Conservation (phyloP, 1,140 invertebrate genomes). For the Sycobia sp. region DNA sequence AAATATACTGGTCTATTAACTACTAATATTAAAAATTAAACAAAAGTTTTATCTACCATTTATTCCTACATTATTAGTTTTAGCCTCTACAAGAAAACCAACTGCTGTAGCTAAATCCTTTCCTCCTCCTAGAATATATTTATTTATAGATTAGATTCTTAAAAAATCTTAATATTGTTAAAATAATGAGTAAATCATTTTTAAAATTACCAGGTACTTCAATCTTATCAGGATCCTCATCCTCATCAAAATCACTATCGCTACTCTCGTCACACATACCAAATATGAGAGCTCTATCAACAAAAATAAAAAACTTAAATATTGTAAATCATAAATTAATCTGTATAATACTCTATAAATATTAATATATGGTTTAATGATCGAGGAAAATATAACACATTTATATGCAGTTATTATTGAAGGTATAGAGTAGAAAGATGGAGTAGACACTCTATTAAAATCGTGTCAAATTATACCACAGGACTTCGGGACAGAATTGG, state of each 20-base stretch:
- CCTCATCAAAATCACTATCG: slow-evolving; percentile 82
- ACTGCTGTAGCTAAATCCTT: slow-evolving; percentile 79
- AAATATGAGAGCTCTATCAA: too few relatives aligned
- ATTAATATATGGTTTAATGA: too few relatives aligned
- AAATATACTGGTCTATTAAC: not conserved
- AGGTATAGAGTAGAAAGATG: too few relatives aligned
- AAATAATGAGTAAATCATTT: slow-evolving; percentile 7
- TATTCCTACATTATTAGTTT: not conserved
- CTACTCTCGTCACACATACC: slow-evolving; percentile 68
- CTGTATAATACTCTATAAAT: too few relatives aligned
- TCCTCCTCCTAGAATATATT: slow-evolving; percentile 69
- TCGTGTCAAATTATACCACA: too few relatives aligned
- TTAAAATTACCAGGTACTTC: slow-evolving; percentile 77
- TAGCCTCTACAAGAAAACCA: too few relatives aligned
- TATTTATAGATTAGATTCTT: slow-evolving; percentile 3
- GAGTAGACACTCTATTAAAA: too few relatives aligned
- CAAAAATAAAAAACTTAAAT: too few relatives aligned
- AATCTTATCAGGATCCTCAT: slow-evolving; percentile 88
- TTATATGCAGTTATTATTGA: too few relatives aligned
- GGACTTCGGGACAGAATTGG: too few relatives aligned
- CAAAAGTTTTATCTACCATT: not conserved
- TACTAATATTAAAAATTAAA: not conserved
- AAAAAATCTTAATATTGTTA: not conserved
- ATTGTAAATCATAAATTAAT: too few relatives aligned
- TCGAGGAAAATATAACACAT: too few relatives aligned